Evolutionary conservation across 2,797 vertebrate species (phyloP), one percentile per base, ranked within the genome.

Genomic region (Chelon labrosus): DNA sequence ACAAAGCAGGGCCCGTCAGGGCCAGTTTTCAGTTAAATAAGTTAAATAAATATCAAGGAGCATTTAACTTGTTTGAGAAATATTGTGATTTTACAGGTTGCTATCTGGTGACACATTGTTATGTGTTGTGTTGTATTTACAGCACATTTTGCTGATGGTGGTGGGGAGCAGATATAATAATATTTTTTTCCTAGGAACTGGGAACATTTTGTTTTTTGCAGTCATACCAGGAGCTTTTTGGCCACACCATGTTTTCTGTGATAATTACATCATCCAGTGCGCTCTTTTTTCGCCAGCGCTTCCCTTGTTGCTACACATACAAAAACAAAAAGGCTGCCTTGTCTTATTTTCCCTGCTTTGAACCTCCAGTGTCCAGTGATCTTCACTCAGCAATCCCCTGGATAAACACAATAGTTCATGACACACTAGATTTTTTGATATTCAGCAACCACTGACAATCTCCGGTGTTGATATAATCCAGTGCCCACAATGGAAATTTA

Each of bases 351-450:
- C 38, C 7, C 57, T 19, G 11, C 49, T 4, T 47, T 62, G 38
- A 65, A 7, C 0, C 10, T 31, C 31, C 31, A 0, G 7, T 0
- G 42, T 57, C 37, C 49, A 47, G 49, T 22, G 12, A n/a, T 25
- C 12, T 52, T 57, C 46, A 38, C 49, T 53, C 35, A 39, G 35
- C 22, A 35, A 35, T 51, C 31, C 37, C 41, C 38, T 7, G 35
- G 35, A 19, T 57, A 37, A 65, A 68, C 72, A 47, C 42, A 64
- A 25, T 41, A 59, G 42, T 27, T 78, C 39, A 69, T 67, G 56
- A 41, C 17, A 59, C 41, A 35, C 22, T 35, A 55, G 52, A 50
- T 49, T 49, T 56, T 81, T 70, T 83, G 51, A 83, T 71, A 50
- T 60, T 53, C 11, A 39, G 9, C 37, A 39, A 60, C 35, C 60